Percentiles rank a stretch among this genome's conserved stretches.
phyloP scores from a whole-genome alignment of 2,797 vertebrate species.

The Enteromius thamalakanensis region DNA sequence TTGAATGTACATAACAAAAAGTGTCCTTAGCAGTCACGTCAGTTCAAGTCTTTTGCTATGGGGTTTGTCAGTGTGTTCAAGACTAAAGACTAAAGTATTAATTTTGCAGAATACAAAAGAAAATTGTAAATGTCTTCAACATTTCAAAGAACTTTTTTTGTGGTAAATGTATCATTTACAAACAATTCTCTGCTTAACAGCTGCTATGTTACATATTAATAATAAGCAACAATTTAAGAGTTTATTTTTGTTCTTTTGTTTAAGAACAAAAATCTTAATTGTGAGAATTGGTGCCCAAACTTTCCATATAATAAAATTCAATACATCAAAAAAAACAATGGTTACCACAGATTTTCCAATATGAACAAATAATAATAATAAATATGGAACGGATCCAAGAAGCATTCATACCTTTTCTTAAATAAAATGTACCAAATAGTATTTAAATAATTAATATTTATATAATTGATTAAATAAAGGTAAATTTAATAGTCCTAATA shows the following conservation, averaged over 20 bases:
- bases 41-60: neutral
- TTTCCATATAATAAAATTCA: neutral
- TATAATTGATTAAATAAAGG: neutral
- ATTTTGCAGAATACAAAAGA: neutral
- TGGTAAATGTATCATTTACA: neutral
- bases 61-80: neutral
- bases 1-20: neutral
- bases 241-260: too few relatives aligned
- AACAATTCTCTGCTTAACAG: neutral
- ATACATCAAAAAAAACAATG: neutral
- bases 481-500: neutral
- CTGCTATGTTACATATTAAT: neutral
- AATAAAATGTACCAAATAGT: neutral
- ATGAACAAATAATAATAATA: neutral
- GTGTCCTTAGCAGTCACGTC: neutral
- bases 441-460: neutral
- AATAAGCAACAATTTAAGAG: neutral
- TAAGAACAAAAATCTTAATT: neutral
- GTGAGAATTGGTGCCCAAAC: neutral
- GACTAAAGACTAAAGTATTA: neutral
- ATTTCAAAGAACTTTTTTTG: neutral
- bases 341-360: neutral
- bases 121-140: neutral
- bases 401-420: neutral
- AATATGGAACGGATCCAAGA: neutral